A percentile compares a stretch with the other conserved stretches of the same genome.
phyloP scores from a whole-genome alignment of 2,797 vertebrate genomes.

The Acanthurus tractus region DNA sequence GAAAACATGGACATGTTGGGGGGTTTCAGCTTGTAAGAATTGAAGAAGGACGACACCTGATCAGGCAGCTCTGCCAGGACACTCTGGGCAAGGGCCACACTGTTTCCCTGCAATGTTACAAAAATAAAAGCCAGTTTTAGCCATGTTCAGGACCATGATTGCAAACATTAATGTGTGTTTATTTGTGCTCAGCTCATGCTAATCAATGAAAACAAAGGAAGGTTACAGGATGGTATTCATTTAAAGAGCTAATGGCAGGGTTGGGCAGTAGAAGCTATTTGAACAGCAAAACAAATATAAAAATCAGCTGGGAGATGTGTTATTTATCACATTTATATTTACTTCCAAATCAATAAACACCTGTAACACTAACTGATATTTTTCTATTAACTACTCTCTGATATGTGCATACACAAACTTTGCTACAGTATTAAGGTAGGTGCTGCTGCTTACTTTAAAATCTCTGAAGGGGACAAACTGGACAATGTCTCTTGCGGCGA shows the following conservation, averaged over 20 bases:
- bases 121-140: neutral
- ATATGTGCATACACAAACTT: neutral
- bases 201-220: neutral
- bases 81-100: conserved; percentile 90
- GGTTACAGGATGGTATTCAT: neutral
- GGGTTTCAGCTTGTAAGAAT: conserved; percentile 89
- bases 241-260: neutral
- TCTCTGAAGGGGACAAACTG: conserved; percentile 97
- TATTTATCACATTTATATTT: neutral
- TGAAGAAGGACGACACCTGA: conserved; percentile 92
- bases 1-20: conserved; percentile 69
- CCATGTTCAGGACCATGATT: neutral
- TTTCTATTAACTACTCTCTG: neutral
- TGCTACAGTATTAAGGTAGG: neutral
- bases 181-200: too few relatives aligned
- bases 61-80: conserved; percentile 94
- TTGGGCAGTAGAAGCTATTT: neutral
- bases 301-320: neutral
- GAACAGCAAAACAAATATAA: neutral
- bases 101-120: conserved; percentile 83
- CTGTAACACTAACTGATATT: neutral
- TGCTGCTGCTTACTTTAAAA: conserved; percentile 77
- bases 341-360: neutral
- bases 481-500: conserved; percentile 94
- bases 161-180: neutral